Evolutionary conservation across 64 coral and sea anemone species (phyloP), one percentile per base, ranked within the genome.

Genomic region (Pachyseris speciosa): DNA sequence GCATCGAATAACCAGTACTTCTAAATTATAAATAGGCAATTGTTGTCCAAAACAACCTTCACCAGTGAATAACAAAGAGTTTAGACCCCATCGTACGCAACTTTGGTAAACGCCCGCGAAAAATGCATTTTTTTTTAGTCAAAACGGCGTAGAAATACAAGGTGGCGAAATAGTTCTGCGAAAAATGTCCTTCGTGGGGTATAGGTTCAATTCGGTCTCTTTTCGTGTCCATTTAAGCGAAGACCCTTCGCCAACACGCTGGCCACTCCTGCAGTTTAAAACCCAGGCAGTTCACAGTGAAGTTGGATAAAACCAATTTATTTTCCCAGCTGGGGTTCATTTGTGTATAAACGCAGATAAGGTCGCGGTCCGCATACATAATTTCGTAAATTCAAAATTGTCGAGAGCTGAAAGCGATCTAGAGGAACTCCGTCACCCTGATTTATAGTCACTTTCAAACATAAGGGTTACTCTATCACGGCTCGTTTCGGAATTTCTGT

Each of bases 261-360:
- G 2, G 24, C 40, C 22, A 37, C 55, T 61, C 77, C 77, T n/a
- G 55, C 31, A 81, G 77, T 40, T 41, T 40, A 81, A 63, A 81
- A 81, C 57, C 25, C 52, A 81, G 53, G 77, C 33, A 81, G 25
- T 81, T 61, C 77, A 61, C 20, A 26, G 37, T 61, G 41, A 76
- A 81, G 32, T 39, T 81, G 63, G 55, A 81, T 63, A 81, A 81
- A 81, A 60, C 19, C 77, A 81, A 81, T 81, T 81, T 81, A 81
- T 81, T 81, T 81, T 81, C 77, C 9, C 77, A 81, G 77, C 33
- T 63, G 77, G 77, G 53, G 77, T 61, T 81, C 53, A 81, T 81
- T 63, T 55, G 2, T 61, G 20, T 63, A 79, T 37, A 79, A 79
- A 57, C 48, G 30, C 19, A 9, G 22, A 58, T 34, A 63, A 38